Base-by-base conservation (phyloP, 2,113 vertebrate species). In the Tetrax tetrax region DNA sequence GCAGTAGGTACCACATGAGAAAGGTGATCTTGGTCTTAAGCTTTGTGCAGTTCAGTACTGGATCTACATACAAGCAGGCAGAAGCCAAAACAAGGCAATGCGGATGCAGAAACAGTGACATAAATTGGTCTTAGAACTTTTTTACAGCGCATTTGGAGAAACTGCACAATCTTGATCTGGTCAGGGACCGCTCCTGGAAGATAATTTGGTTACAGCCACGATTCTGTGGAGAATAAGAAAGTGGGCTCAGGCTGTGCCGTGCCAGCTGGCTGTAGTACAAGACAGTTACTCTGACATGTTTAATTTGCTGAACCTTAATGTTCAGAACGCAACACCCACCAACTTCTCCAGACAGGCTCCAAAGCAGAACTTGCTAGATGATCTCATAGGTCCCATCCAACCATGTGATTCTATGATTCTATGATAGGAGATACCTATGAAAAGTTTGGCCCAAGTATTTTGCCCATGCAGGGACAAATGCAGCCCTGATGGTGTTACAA, bases 91-190 rank as follows among this genome's bases (percentile, higher is more conserved):
- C 28, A 93, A 64, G n/a, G 22, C 54, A 65, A n/a, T 10, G 4
- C 20, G 41, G 33, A 14, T 65, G 45, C 57, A 65, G 75, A 66
- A 85, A 57, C 50, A 57, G 27, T n/a, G 79, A 60, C 54, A 24
- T 7, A 69, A 35, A 35, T 64, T 1, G 0, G 0, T 47, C 68
- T 70, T 50, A 10, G 4, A 28, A 12, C 20, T 43, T 57, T 61
- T 50, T 78, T 53, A 13, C 33, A 24, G 29, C n/a, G 35, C 17
- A 20, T 81, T 51, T 82, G 74, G 48, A 85, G 56, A 56, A 87
- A 66, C 12, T 33, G 64, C 27, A 33, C n/a, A 18, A 2, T 66
- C 56, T 78, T 78, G 24, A 41, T 29, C 20, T 21, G 14, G 9
- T 74, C 29, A 75, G 75, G 51, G 23, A 23, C 6, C 29, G 9